Conservation (phyloP, 2,888 invertebrate species). For the Xestia xanthographa region DNA sequence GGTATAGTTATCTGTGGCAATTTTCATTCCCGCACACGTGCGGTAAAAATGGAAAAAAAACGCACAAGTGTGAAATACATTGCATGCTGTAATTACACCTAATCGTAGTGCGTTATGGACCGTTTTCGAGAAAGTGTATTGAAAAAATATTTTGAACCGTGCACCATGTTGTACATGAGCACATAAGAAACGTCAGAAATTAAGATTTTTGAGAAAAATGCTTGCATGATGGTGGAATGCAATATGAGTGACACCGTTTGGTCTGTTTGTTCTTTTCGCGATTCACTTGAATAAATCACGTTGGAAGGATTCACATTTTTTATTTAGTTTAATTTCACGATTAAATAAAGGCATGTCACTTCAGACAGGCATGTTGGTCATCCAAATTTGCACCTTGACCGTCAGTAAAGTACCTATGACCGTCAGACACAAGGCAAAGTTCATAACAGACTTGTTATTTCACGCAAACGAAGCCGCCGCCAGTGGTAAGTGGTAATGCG, state of each 20-base stretch:
- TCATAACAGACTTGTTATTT: constrained; percentile 31
- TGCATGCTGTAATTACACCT: no score
- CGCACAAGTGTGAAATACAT: no score
- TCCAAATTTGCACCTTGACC: neutral
- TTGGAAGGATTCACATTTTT: constrained; percentile 5
- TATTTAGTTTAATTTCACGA: neutral
- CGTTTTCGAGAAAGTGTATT: no score
- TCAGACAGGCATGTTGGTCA: neutral
- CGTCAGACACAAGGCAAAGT: constrained; percentile 17
- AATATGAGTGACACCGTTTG: neutral
- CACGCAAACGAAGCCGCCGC: constrained; percentile 7
- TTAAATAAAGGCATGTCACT: neutral
- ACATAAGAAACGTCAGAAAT: neutral
- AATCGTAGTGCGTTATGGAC: no score
- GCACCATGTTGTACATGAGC: neutral
- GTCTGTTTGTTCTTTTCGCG: neutral
- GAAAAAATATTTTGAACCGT: neutral
- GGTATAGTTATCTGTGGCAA: no score
- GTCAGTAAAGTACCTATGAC: neutral
- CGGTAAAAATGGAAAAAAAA: no score
- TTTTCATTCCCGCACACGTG: no score
- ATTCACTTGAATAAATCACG: neutral
- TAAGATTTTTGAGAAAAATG: neutral
- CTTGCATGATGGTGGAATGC: neutral
- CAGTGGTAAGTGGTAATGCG: neutral